Percentiles rank a stretch among this genome's conserved stretches.
These are phyloP conservation scores for Adrianichthys oophorus DNA, from an alignment of 2,797 vertebrate species.

Conservation along the genomic window DNA sequence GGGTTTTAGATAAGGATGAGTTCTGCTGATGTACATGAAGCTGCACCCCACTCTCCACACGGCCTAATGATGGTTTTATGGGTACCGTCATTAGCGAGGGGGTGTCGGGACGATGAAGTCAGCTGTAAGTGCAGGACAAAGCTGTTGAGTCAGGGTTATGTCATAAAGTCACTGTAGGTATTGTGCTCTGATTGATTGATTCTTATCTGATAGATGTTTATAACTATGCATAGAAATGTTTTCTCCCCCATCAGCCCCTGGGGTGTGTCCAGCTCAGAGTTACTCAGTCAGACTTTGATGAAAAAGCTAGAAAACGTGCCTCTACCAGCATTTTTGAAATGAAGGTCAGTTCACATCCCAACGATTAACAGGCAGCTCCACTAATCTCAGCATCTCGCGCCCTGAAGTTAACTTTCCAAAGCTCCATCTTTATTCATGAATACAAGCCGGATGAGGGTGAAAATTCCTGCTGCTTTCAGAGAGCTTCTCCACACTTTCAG, in stretches of 20 bases:
- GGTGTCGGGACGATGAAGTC: constrained; percentile 66
- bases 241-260: too few relatives aligned
- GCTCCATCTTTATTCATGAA: too few relatives aligned
- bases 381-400: too few relatives aligned
- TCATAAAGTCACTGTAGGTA: constrained; percentile 8
- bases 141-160: constrained; percentile 29
- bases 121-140: constrained; percentile 61
- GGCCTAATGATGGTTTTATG: constrained; percentile 75
- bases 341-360: too few relatives aligned
- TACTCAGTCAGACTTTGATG: too few relatives aligned
- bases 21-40: constrained; percentile 70
- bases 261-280: too few relatives aligned
- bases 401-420: constrained; percentile 23
- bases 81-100: constrained; percentile 71
- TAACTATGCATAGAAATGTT: constrained; percentile 7
- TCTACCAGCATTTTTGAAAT: too few relatives aligned
- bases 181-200: constrained; percentile 41
- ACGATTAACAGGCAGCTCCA: too few relatives aligned
- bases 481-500: constrained; percentile 25
- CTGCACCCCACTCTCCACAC: constrained; percentile 18
- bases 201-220: constrained; percentile 40
- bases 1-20: constrained; percentile 63
- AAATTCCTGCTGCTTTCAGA: constrained; percentile 14
- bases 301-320: too few relatives aligned
- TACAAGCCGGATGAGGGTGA: too few relatives aligned